Evolutionary conservation across 2,113 vertebrate genomes (phyloP), one percentile per base, ranked within the genome.

Genomic region (Mugil cephalus): DNA sequence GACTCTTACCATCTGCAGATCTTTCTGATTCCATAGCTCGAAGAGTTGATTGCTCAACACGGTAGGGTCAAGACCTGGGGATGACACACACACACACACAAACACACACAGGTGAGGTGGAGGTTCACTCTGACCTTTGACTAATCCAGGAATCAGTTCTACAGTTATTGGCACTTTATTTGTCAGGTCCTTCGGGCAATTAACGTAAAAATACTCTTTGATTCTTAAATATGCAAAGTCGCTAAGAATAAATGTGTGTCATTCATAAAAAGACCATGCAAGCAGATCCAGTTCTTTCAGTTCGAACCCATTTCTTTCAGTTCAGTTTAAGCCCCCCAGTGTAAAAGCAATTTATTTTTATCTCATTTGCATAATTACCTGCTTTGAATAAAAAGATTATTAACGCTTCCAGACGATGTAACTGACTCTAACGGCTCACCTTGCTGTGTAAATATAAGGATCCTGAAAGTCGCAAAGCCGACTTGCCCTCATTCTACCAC

Each of bases 1-100:
- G 61, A 77, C 62, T 87, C 92, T 94, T 79, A 94, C 93, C 93
- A 64, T 86, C 77, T 86, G 76, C 51, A 90, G 77, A 68, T 94
- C 87, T 65, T 91, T 93, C 77, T 34, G 34, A 85, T 58, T 84
- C 93, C 94, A 94, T 15, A 87, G 82, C 53, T 89, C 79, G 17
- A 85, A 83, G 70, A 94, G 89, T 40, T 86, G 69, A 43, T 90
- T 88, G 69, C 69, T 84, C 78, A 95, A 84, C 61, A 69, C 36
- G 8, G 14, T 36, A 12, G 88, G 89, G 87, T 92, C 91, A 75
- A 87, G 87, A 91, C 90, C 93, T 94, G 78, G 12, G 56, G 24
- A 73, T 65, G 40, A 71, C 42, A 73, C 50, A 88, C 73, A 61
- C 30, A 53, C 4, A n/a, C n/a, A 21, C 51, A 43, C n/a, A 58